Base-by-base conservation (phyloP, 1,140 invertebrate genomes). In the Gonioctena quinquepunctata region DNA sequence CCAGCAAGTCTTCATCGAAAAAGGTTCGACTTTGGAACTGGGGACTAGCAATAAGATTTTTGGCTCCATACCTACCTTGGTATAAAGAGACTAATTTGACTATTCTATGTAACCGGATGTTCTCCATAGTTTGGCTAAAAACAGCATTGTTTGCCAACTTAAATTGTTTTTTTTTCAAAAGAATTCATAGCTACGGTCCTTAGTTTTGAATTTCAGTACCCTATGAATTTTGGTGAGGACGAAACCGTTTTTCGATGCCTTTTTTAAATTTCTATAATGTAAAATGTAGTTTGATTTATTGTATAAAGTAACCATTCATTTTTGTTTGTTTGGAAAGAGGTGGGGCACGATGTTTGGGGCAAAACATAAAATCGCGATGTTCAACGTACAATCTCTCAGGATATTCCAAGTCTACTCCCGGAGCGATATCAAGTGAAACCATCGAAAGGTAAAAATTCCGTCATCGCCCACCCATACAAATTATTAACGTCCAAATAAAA, bases 381-480 rank as follows among this genome's bases (percentile, higher is more conserved):
- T 7, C 1, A 33, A 79, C 60, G 61, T 82, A 76, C 3, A 61
- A 27, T 6, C 42, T 13, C 3, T 49, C 22, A n/a, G 57, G 66
- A 61, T 68, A 18, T 2, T 70, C 52, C 18, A 1, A 19, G 5
- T 70, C 2, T 27, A 72, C 16, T 83, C n/a, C n/a, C n/a, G n/a
- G n/a, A n/a, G n/a, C n/a, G n/a, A n/a, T n/a, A n/a, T n/a, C 84
- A 88, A 73, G 83, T 56, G 81, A 88, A 88, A 33, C 78, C 69
- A 25, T 66, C 67, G 21, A 69, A 73, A 18, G 85, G 85, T 42
- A 87, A 75, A 68, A 68, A 74, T 72, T 84, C 73, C 16, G 76
- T 82, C 84, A 88, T 86, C 13, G 82, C 81, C 65, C 73, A 82
- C 11, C 87, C 87, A 83, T 89, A 89, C 57, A 87, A 76, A 80